Conservation (phyloP, 2,797 vertebrate species). For the Pampus argenteus region DNA sequence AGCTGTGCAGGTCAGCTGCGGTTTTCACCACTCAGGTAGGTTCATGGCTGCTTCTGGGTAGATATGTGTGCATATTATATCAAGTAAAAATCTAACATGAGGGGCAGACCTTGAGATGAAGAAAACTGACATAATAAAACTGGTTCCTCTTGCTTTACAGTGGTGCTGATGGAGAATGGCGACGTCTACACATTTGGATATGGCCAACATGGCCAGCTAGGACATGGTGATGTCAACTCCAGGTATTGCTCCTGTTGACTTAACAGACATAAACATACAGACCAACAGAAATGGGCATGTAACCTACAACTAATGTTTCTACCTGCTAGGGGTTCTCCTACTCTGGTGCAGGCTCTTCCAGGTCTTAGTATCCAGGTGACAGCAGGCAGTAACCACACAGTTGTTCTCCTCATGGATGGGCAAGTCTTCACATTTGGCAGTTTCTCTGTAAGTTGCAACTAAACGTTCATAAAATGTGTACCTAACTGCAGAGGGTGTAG, state of each 20-base stretch:
- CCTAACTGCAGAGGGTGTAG: neutral
- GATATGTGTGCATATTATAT: constrained; percentile 4
- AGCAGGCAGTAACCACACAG: constrained; percentile 99
- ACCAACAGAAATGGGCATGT: neutral
- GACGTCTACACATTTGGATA: constrained; percentile 99
- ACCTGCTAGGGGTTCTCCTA: constrained; percentile 92
- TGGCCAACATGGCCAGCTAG: constrained; percentile 97
- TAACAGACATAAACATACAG: neutral
- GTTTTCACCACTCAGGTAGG: constrained; percentile 98
- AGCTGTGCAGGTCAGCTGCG: constrained; percentile 98
- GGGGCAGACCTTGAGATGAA: neutral
- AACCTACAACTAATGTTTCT: constrained; percentile 26
- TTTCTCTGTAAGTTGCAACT: constrained; percentile 95
- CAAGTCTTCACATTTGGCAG: constrained; percentile 99
- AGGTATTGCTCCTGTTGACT: constrained; percentile 82
- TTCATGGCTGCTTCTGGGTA: neutral
- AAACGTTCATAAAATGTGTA: neutral
- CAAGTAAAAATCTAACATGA: neutral
- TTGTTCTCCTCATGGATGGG: constrained; percentile 94
- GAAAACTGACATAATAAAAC: neutral
- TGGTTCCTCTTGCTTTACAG: constrained; percentile 73
- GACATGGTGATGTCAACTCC: constrained; percentile 98
- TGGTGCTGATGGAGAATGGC: constrained; percentile 98
- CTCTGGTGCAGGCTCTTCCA: constrained; percentile 95
- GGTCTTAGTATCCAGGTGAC: constrained; percentile 95